These are phyloP conservation scores for Pungitius pungitius DNA, from an alignment of 2,113 vertebrate genomes.

Conservation along the genomic window DNA sequence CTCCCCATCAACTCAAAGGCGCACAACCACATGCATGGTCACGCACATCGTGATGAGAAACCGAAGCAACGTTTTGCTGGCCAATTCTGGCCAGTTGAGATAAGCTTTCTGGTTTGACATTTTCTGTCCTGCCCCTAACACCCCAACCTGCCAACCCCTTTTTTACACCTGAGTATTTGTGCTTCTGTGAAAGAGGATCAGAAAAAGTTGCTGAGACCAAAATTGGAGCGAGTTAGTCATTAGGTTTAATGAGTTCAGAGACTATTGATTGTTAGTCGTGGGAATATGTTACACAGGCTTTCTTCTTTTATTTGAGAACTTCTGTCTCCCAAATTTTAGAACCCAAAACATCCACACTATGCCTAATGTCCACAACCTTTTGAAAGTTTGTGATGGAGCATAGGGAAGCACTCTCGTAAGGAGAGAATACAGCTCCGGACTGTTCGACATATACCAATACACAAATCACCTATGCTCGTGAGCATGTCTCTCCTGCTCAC, in stretches of 20 bases:
- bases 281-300: slow-evolving; percentile 22
- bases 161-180: slow-evolving; percentile 47
- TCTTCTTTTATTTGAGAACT: slow-evolving; percentile 8
- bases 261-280: slow-evolving; percentile 18
- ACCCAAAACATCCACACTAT: background rate
- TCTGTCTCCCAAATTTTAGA: slow-evolving; percentile 18
- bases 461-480: slow-evolving; percentile 10
- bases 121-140: slow-evolving; percentile 43
- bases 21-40: slow-evolving; percentile 50
- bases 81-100: slow-evolving; percentile 75
- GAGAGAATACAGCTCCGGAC: slow-evolving; percentile 13
- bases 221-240: slow-evolving; percentile 39
- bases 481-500: slow-evolving; percentile 19
- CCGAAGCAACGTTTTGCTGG: slow-evolving; percentile 51
- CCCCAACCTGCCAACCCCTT: background rate
- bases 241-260: slow-evolving; percentile 20
- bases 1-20: slow-evolving; percentile 57
- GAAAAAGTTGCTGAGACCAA: slow-evolving; percentile 8
- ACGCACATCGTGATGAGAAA: slow-evolving; percentile 56
- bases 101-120: slow-evolving; percentile 73
- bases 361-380: background rate
- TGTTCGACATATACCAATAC: slow-evolving; percentile 17
- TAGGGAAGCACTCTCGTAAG: background rate
- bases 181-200: slow-evolving; percentile 43
- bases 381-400: background rate